Evolutionary conservation across 35 echinoderm and acorn worm genomes (phyloP), one percentile per base, ranked within the genome.

Genomic region (Diadema setosum): DNA sequence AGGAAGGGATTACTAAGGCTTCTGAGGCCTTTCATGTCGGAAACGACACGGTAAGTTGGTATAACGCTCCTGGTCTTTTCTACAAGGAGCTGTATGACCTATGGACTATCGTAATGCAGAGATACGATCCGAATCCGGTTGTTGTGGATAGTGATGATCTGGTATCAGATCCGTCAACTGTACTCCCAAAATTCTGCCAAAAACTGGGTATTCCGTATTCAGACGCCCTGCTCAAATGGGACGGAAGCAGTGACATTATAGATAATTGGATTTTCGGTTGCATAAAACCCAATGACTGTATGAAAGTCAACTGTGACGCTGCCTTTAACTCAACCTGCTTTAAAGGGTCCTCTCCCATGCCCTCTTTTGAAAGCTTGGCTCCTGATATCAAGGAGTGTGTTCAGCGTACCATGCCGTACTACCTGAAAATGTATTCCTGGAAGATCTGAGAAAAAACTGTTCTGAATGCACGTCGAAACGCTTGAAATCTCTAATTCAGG

Each of bases 111-210:
- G 86, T 56, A 9, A 46, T 41, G 40, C 7, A 48, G 20, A 27
- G 58, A 18, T 42, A 34, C 45, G 7, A 24, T 5, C 12, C 30
- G 39, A 33, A 82, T 32, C 86, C 86, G 39, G 67, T 88, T n/a
- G 58, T 88, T 29, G 39, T 88, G 21, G 86, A 88, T 43, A 65
- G 61, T 4, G 86, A 88, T 42, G 86, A 88, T 82, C 73, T 88
- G 32, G 40, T 83, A 14, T 46, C 42, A 12, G 24, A 88, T 60
- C 86, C 86, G 23, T 69, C 86, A 49, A 32, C 70, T 29, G 81
- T 88, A 26, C 15, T 88, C 18, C 26, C 37, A 12, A 39, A 52
- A 26, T 58, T 56, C 39, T 88, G 86, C 30, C 23, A 81, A 16
- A 32, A 17, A 17, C 12, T 88, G 16, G 86, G 86, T 17, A 58